A percentile compares a stretch with the other conserved stretches of the same genome.
Conservation (phyloP, 2,113 vertebrate species). For the Zosterops hypoxanthus region DNA sequence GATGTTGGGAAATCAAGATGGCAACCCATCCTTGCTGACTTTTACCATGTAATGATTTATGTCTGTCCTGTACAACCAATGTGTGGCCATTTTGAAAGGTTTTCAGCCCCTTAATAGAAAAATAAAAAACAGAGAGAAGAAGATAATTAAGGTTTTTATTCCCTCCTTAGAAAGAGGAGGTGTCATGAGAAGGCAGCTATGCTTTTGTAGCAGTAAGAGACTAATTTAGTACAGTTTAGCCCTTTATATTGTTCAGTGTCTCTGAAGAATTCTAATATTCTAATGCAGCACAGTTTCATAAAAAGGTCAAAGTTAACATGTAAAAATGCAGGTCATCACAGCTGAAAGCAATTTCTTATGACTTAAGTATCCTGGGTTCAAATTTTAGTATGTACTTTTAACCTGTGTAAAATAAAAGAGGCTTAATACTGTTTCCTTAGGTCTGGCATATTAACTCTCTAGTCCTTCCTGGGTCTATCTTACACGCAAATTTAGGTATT, state of each 20-base stretch:
- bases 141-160: background rate
- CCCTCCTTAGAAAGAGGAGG: background rate
- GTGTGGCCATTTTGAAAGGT: background rate
- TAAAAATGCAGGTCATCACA: background rate
- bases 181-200: background rate
- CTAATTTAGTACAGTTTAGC: background rate
- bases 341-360: background rate
- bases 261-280: background rate
- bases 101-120: background rate
- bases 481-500: background rate
- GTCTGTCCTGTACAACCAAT: background rate
- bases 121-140: background rate
- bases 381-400: background rate
- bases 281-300: background rate
- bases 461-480: background rate
- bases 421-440: background rate
- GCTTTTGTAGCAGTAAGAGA: background rate
- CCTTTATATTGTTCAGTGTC: background rate
- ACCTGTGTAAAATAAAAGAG: background rate
- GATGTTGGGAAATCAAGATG: background rate
- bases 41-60: background rate
- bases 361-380: background rate
- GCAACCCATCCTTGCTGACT: background rate
- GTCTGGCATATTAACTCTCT: background rate
- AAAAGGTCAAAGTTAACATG: background rate